Evolutionary conservation across 2,888 invertebrate genomes (phyloP).

Genomic region (Drosophila nr. fundita): DNA sequence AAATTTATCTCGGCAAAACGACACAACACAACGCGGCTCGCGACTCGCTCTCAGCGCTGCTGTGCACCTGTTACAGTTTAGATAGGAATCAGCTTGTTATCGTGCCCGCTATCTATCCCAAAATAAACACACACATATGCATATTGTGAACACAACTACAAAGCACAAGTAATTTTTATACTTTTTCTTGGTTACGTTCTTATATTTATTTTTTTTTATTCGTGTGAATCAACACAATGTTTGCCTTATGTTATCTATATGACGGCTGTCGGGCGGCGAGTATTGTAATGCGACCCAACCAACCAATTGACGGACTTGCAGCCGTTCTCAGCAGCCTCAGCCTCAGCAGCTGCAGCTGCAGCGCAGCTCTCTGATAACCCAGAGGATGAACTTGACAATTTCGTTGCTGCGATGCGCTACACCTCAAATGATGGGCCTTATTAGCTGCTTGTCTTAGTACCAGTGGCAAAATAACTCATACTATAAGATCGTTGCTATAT

Average conservation of each 20-base stretch:
- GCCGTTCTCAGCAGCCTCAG: constrained; percentile 19
- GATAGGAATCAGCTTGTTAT: constrained; percentile 80
- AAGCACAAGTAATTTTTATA: constrained; percentile 20
- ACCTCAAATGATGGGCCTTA: not conserved
- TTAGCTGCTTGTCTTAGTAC: not conserved
- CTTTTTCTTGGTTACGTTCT: constrained; percentile 29
- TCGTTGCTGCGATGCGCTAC: constrained; percentile 22
- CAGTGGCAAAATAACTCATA: not conserved
- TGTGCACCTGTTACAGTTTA: constrained; percentile 80
- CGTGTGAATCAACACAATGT: constrained; percentile 11
- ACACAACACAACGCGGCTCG: constrained; percentile 26
- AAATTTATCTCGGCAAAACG: constrained; percentile 68
- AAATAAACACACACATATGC: constrained; percentile 21
- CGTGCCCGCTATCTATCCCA: constrained; percentile 63
- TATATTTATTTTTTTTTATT: constrained; percentile 20
- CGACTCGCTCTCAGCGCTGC: constrained; percentile 57
- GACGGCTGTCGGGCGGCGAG: constrained; percentile 14
- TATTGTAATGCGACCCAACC: constrained; percentile 26
- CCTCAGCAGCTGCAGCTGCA: constrained; percentile 1
- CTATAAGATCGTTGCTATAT: not conserved
- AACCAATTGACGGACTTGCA: constrained; percentile 8
- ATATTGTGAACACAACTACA: constrained; percentile 19
- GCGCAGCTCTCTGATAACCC: constrained; percentile 39
- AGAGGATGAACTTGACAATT: constrained; percentile 38
- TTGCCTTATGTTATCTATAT: constrained; percentile 44